Evolutionary conservation across 2,797 vertebrate species (phyloP).

Genomic region (Labroides dimidiatus): DNA sequence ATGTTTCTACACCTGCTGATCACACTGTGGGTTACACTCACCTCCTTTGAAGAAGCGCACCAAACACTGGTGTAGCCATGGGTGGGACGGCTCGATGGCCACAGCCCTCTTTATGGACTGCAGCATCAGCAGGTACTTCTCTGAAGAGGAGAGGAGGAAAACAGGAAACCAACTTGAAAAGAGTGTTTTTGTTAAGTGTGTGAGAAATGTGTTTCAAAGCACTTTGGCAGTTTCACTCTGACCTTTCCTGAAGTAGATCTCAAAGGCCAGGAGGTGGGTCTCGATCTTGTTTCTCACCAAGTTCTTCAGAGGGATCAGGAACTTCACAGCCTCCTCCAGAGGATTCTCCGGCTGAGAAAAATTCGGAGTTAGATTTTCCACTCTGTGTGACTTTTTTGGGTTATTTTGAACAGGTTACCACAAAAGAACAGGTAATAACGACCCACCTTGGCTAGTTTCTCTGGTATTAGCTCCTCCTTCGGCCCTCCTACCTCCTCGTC

Average conservation of each 20-base stretch:
- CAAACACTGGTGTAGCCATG: slow-evolving; percentile 96
- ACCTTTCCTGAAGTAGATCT: slow-evolving; percentile 98
- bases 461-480: slow-evolving; percentile 94
- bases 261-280: slow-evolving; percentile 95
- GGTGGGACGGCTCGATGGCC: slow-evolving; percentile 90
- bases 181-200: no score
- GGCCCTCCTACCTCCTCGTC: slow-evolving; percentile 95
- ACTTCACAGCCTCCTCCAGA: slow-evolving; percentile 96
- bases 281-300: slow-evolving; percentile 95
- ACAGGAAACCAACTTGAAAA: no score
- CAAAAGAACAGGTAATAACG: not conserved
- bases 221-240: not conserved
- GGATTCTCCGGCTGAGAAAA: slow-evolving; percentile 88
- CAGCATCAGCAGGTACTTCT: slow-evolving; percentile 95
- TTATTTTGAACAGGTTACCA: no score
- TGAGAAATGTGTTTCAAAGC: no score
- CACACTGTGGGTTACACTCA: slow-evolving; percentile 52
- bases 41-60: slow-evolving; percentile 94
- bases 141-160: slow-evolving; percentile 70
- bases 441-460: slow-evolving; percentile 92
- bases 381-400: not conserved
- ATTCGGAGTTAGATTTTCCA: not conserved
- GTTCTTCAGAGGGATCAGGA: slow-evolving; percentile 94
- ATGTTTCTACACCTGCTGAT: no score
- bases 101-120: slow-evolving; percentile 94